phyloP scores from a whole-genome alignment of 2,888 invertebrate genomes.

The Lepidochrysops patricia region DNA sequence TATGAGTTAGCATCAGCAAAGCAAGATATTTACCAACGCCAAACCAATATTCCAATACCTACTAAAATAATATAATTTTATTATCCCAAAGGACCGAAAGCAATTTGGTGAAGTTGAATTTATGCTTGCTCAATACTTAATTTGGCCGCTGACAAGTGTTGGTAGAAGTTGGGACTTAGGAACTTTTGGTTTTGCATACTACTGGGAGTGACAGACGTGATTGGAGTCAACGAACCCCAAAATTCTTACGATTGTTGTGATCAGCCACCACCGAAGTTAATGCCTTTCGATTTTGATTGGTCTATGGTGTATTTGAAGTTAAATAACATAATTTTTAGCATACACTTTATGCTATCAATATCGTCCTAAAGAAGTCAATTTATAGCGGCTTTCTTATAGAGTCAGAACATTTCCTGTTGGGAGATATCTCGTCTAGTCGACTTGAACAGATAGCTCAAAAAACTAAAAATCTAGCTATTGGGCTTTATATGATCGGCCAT shows the following conservation, averaged over 20 bases:
- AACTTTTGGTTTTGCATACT: conserved; percentile 29
- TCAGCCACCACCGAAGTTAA: not conserved
- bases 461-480: no score
- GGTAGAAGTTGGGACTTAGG: conserved; percentile 26
- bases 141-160: not conserved
- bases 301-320: no score
- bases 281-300: not conserved
- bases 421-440: no score
- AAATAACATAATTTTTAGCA: no score
- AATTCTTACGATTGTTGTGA: not conserved
- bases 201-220: conserved; percentile 28
- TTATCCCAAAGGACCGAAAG: not conserved
- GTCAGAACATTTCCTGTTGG: no score
- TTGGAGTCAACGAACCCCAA: conserved; percentile 2
- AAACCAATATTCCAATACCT: not conserved
- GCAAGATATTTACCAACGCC: not conserved
- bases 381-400: no score
- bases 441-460: no score
- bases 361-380: no score
- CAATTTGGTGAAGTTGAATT: conserved; percentile 9
- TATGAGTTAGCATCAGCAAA: no score
- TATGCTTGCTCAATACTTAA: conserved; percentile 13
- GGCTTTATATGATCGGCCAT: no score
- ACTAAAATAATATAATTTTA: not conserved
- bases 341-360: no score